Conservation (phyloP, 2,797 vertebrate genomes). For the Gastrophryne carolinensis region DNA sequence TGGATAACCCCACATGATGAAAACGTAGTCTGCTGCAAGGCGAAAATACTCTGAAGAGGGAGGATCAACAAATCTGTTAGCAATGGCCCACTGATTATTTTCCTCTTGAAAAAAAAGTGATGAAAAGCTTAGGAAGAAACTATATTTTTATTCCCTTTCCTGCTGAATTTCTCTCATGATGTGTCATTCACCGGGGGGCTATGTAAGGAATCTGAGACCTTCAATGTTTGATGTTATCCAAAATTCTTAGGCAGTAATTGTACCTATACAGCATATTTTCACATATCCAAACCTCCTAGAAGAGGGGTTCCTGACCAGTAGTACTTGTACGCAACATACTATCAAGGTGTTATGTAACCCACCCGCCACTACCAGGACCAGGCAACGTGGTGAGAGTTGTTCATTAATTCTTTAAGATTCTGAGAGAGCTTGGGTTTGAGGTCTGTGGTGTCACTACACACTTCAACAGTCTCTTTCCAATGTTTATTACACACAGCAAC, state of each 20-base stretch:
- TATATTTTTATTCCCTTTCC: not conserved
- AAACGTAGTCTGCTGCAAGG: not conserved
- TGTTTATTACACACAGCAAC: too few species aligned
- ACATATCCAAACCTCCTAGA: too few species aligned
- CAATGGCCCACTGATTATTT: slow-evolving; percentile 11
- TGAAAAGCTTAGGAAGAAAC: not conserved
- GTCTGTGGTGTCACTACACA: too few species aligned
- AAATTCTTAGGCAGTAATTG: not conserved
- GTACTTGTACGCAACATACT: too few species aligned
- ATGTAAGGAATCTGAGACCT: not conserved
- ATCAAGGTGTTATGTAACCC: too few species aligned
- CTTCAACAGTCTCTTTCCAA: too few species aligned
- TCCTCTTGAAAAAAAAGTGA: not conserved
- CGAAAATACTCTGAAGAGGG: not conserved
- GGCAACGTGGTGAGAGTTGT: too few species aligned
- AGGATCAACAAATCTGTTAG: not conserved
- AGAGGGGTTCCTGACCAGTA: too few species aligned
- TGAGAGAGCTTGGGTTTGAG: too few species aligned
- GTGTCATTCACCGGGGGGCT: not conserved
- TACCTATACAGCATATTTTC: not conserved
- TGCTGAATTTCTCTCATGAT: not conserved
- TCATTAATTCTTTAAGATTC: too few species aligned
- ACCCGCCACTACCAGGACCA: too few species aligned
- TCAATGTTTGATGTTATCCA: not conserved
- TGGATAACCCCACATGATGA: slow-evolving; percentile 6